These are phyloP conservation scores for Lasiurus borealis DNA, from an alignment of 2,113 vertebrate genomes.

Conservation along the genomic window DNA sequence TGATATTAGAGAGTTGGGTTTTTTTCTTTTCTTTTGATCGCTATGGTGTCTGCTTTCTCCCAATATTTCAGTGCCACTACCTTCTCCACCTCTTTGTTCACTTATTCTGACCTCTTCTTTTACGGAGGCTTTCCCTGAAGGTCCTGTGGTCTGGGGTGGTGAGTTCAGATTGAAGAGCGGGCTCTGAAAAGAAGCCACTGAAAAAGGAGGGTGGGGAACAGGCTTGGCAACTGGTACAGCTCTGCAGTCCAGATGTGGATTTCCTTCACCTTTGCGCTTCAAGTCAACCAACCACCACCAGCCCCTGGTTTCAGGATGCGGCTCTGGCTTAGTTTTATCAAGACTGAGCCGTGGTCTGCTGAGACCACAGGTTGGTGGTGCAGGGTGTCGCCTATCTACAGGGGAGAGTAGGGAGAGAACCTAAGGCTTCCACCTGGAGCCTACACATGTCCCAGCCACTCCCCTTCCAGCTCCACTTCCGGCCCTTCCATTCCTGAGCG, in stretches of 20 bases:
- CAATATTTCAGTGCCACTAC: neutral
- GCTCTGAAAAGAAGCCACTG: neutral
- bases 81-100: neutral
- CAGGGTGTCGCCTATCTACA: neutral
- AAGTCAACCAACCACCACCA: neutral
- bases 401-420: neutral
- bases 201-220: neutral
- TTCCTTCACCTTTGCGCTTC: neutral
- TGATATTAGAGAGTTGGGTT: neutral
- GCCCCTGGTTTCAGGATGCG: neutral
- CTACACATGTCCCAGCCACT: neutral
- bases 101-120: neutral
- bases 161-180: neutral
- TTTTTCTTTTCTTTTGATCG: neutral
- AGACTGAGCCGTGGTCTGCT: neutral
- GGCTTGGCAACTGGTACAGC: neutral
- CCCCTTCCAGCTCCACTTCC: neutral
- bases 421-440: no score
- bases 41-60: neutral
- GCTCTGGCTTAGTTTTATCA: neutral
- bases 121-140: neutral
- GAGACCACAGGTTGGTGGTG: neutral
- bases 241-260: neutral
- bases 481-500: neutral
- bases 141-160: neutral